Conservation (phyloP, 2,888 invertebrate species). For the Octodonta nipae region DNA sequence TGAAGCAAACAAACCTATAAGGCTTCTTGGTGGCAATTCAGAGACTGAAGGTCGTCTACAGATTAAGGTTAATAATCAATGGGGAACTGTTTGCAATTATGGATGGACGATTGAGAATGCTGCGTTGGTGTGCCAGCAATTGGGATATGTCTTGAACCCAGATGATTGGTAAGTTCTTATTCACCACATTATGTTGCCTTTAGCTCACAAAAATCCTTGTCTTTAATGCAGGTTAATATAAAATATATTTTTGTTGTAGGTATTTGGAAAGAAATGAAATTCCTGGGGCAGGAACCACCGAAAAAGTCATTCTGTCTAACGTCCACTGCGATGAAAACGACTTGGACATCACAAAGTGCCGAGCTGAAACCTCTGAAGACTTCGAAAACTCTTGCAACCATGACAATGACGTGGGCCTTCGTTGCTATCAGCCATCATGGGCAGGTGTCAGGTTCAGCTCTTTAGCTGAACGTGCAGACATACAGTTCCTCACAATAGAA, state of each 20-base stretch:
- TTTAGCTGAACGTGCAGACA: slow-evolving; percentile 70
- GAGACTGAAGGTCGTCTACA: slow-evolving; percentile 77
- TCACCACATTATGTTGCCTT: background rate
- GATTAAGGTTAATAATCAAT: slow-evolving; percentile 68
- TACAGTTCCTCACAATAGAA: slow-evolving; percentile 80
- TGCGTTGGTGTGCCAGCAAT: slow-evolving; percentile 85
- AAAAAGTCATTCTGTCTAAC: slow-evolving; percentile 69
- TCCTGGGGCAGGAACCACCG: slow-evolving; percentile 61
- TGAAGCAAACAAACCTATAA: slow-evolving; percentile 55
- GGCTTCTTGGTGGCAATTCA: slow-evolving; percentile 68
- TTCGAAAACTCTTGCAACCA: slow-evolving; percentile 83
- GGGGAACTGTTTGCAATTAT: slow-evolving; percentile 97
- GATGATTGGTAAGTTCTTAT: slow-evolving; percentile 54
- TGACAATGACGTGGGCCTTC: slow-evolving; percentile 74
- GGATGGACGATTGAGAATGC: slow-evolving; percentile 88
- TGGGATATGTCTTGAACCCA: slow-evolving; percentile 84
- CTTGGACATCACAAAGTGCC: slow-evolving; percentile 76
- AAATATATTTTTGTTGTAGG: slow-evolving; percentile 7
- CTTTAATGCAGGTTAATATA: too few species aligned
- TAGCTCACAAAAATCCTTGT: too few species aligned
- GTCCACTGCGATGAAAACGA: slow-evolving; percentile 85
- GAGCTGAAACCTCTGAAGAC: slow-evolving; percentile 59
- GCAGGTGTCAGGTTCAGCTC: slow-evolving; percentile 85
- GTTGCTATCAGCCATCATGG: slow-evolving; percentile 87
- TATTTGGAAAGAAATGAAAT: slow-evolving; percentile 69